These are phyloP conservation scores for Pogoniulus pusillus DNA, from an alignment of 2,797 vertebrate species.

Conservation along the genomic window DNA sequence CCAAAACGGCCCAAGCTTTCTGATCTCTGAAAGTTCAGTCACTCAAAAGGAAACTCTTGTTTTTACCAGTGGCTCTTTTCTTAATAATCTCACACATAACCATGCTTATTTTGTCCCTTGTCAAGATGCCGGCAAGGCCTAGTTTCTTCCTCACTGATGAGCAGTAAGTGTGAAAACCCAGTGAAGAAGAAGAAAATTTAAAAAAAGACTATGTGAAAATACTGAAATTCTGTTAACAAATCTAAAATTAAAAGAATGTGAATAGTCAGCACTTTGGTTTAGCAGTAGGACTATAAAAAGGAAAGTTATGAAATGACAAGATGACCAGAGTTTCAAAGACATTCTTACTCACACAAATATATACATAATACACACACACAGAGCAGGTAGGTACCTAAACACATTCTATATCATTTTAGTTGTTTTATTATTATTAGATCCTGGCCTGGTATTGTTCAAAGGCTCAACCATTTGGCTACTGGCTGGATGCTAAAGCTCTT, in stretches of 20 bases:
- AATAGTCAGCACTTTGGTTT: background rate
- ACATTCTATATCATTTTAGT: background rate
- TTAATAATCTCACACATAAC: background rate
- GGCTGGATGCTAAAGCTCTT: background rate
- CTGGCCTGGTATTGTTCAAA: background rate
- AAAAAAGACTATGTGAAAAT: background rate
- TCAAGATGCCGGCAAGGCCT: background rate
- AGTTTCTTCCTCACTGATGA: background rate
- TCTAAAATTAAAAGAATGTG: background rate
- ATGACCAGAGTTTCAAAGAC: background rate
- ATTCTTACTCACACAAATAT: too few relatives aligned
- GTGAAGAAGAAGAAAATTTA: background rate
- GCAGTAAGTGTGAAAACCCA: background rate
- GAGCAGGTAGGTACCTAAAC: background rate
- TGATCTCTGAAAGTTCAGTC: background rate
- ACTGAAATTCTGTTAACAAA: background rate
- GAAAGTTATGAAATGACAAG: background rate
- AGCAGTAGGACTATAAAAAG: background rate
- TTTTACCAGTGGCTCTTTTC: background rate
- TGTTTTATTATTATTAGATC: background rate
- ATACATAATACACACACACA: background rate
- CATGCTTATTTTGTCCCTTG: background rate
- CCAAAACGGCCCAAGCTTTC: background rate
- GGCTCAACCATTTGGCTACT: conserved; percentile 2
- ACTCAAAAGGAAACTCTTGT: too few relatives aligned